Conservation (phyloP, 2,888 invertebrate genomes). For the Cephus nigrinus region DNA sequence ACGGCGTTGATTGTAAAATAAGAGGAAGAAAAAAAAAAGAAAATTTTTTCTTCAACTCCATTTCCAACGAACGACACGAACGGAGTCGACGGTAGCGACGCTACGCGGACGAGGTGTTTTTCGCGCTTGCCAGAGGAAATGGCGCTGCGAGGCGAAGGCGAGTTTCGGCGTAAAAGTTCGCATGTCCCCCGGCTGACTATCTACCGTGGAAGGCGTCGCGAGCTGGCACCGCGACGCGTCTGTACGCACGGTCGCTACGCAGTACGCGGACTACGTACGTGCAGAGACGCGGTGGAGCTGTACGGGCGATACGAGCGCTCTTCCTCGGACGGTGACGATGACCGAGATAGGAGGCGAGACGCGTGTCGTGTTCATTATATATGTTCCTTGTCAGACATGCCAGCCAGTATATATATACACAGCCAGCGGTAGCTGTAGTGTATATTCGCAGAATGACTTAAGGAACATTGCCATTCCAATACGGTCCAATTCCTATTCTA, state of each 20-base stretch:
- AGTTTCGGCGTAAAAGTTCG: constrained; percentile 17
- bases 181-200: background rate
- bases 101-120: background rate
- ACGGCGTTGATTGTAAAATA: background rate
- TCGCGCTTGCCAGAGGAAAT: background rate
- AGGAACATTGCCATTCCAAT: background rate
- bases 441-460: background rate
- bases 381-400: background rate
- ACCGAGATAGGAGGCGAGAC: background rate
- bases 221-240: constrained; percentile 9
- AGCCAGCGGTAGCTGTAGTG: background rate
- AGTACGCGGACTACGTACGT: constrained; percentile 21
- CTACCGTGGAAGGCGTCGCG: constrained; percentile 6
- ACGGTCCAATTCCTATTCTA: background rate
- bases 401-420: background rate
- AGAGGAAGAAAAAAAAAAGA: constrained; percentile 10
- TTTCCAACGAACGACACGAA: background rate
- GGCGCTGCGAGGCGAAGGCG: constrained; percentile 1
- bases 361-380: background rate
- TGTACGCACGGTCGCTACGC: constrained; percentile 25
- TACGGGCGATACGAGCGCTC: background rate
- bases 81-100: constrained; percentile 3
- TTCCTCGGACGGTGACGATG: background rate
- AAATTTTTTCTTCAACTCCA: background rate
- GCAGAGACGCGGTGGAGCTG: background rate